These are phyloP conservation scores for Zoanthus sociatus DNA, from an alignment of 92 coral and sea anemone genomes.

Conservation along the genomic window DNA sequence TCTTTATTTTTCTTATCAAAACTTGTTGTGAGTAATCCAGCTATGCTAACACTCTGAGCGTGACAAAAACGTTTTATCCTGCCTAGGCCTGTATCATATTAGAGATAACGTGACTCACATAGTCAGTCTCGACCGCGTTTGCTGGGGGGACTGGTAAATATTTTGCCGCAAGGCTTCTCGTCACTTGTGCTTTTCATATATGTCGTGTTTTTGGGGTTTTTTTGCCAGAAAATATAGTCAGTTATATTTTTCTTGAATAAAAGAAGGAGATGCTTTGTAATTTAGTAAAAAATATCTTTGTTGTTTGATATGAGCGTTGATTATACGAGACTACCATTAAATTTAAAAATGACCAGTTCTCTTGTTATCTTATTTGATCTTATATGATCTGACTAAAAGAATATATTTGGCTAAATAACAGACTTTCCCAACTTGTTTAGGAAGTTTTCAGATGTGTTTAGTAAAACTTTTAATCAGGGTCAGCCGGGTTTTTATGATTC, in stretches of 20 bases:
- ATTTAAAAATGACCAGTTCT: too few species aligned
- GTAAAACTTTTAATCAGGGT: too few species aligned
- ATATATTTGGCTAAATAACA: too few species aligned
- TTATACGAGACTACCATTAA: too few species aligned
- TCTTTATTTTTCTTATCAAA: not conserved
- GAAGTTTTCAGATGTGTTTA: too few species aligned
- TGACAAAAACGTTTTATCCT: not conserved
- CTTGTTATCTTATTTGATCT: too few species aligned
- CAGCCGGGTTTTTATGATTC: too few species aligned
- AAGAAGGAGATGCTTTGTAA: not conserved
- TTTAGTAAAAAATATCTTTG: too few species aligned
- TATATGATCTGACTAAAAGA: too few species aligned
- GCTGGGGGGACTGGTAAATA: slow-evolving; percentile 41
- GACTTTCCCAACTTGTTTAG: too few species aligned
- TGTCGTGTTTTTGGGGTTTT: not conserved
- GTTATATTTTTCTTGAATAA: not conserved
- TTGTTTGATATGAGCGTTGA: too few species aligned
- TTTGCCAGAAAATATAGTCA: not conserved
- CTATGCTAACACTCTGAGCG: not conserved
- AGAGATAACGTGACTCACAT: slow-evolving; percentile 20
- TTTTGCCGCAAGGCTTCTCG: not conserved
- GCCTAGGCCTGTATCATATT: not conserved
- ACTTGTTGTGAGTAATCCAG: not conserved
- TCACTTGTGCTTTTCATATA: not conserved
- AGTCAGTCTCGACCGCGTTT: not conserved